Evolutionary conservation across 2,888 invertebrate genomes (phyloP).

Genomic region (Parochlus steinenii): DNA sequence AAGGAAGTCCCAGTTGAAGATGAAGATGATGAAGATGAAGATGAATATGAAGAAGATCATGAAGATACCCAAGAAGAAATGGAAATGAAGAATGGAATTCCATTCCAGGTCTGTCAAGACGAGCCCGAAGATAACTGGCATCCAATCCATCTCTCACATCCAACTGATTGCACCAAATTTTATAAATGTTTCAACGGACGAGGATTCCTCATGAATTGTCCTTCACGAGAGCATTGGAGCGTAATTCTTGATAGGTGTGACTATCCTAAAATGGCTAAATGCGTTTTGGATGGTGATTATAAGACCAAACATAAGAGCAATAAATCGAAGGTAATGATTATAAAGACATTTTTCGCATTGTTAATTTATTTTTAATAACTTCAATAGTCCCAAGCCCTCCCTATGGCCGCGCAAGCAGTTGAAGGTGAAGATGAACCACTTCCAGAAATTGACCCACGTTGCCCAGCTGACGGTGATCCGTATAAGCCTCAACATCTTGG

Average conservation of each 20-base stretch:
- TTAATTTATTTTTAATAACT: no score
- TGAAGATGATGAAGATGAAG: not conserved
- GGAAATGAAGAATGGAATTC: conserved; percentile 1
- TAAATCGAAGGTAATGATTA: not conserved
- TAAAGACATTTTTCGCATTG: no score
- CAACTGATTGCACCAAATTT: conserved; percentile 8
- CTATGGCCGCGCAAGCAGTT: not conserved
- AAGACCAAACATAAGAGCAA: not conserved
- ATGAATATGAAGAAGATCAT: not conserved
- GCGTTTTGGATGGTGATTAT: not conserved
- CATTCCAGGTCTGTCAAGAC: conserved; percentile 4
- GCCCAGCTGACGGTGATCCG: conserved; percentile 9
- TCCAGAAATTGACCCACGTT: conserved; percentile 11
- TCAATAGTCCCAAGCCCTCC: conserved; percentile 3
- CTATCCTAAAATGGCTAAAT: conserved; percentile 5
- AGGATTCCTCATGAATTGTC: conserved; percentile 6
- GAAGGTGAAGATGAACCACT: not conserved
- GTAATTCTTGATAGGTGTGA: conserved; percentile 9
- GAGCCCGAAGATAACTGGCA: not conserved
- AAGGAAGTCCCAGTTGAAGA: not conserved
- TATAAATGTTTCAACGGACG: conserved; percentile 8
- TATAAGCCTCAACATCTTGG: conserved; percentile 4
- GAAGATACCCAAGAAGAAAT: conserved; percentile 1
- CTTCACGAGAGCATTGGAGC: conserved; percentile 5
- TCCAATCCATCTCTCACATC: conserved; percentile 8